phyloP scores from a whole-genome alignment of 2,113 vertebrate species.

The Pampusana beccarii region DNA sequence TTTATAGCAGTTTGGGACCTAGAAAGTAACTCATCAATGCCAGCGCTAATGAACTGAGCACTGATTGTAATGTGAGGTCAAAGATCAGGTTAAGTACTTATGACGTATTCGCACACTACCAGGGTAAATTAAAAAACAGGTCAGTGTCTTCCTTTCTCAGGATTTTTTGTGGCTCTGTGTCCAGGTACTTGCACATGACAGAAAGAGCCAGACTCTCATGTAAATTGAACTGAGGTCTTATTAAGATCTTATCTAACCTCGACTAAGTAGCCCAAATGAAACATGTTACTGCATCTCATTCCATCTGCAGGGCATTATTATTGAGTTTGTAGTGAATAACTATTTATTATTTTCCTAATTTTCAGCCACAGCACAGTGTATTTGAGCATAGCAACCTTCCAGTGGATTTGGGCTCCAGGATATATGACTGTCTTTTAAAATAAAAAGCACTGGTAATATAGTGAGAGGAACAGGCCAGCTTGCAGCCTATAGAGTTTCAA shows the following conservation, averaged over 20 bases:
- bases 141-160: background rate
- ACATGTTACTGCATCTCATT: background rate
- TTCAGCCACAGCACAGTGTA: background rate
- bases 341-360: background rate
- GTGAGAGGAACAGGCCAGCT: background rate
- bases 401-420: background rate
- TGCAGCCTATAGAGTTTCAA: background rate
- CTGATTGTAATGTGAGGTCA: background rate
- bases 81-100: background rate
- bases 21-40: background rate
- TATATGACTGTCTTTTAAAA: background rate
- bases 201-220: background rate
- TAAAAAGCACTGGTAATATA: background rate
- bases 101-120: background rate
- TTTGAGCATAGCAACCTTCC: background rate
- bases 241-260: background rate
- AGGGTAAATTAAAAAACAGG: background rate
- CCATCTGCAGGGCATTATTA: background rate
- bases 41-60: background rate
- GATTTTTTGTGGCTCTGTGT: background rate
- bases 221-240: background rate
- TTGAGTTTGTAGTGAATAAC: background rate
- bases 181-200: background rate
- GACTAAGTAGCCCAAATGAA: background rate
- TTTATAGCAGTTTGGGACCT: background rate